These are phyloP conservation scores for Mesorhabditis sp. DNA, from an alignment of 2,888 invertebrate species.

Conservation along the genomic window DNA sequence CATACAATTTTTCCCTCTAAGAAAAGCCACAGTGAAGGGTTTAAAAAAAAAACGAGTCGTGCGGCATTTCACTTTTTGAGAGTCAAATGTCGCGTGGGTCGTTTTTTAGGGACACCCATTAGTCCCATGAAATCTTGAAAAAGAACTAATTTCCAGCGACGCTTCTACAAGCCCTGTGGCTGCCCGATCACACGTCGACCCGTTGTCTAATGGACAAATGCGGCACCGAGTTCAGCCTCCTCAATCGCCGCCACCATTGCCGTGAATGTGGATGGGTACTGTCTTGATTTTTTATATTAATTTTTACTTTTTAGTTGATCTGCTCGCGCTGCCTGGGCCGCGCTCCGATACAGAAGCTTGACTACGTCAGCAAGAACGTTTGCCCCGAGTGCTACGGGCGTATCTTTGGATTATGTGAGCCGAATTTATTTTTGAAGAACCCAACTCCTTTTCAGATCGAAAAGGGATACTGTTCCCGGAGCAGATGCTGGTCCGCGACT, in stretches of 20 bases:
- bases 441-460: constrained; percentile 23
- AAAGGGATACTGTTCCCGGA: constrained; percentile 37
- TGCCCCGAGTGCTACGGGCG: constrained; percentile 49
- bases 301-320: constrained; percentile 39
- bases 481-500: constrained; percentile 16
- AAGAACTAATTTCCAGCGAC: constrained; percentile 5
- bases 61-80: too few relatives aligned
- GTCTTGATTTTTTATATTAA: constrained; percentile 60
- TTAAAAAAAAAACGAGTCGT: too few relatives aligned
- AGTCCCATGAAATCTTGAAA: not conserved
- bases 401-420: constrained; percentile 36
- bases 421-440: not conserved
- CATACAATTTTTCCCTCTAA: too few relatives aligned
- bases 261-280: constrained; percentile 77
- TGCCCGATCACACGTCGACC: constrained; percentile 76
- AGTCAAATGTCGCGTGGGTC: too few relatives aligned
- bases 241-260: constrained; percentile 78
- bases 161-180: constrained; percentile 74
- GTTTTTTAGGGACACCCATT: too few relatives aligned
- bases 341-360: constrained; percentile 43
- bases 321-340: constrained; percentile 47
- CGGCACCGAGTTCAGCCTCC: constrained; percentile 74
- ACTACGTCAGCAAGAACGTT: constrained; percentile 38
- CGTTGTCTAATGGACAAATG: constrained; percentile 74
- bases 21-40: too few relatives aligned